Percentiles rank a stretch among this genome's conserved stretches.
These are phyloP conservation scores for Electrophaes corylata DNA, from an alignment of 2,888 invertebrate species.

Conservation along the genomic window DNA sequence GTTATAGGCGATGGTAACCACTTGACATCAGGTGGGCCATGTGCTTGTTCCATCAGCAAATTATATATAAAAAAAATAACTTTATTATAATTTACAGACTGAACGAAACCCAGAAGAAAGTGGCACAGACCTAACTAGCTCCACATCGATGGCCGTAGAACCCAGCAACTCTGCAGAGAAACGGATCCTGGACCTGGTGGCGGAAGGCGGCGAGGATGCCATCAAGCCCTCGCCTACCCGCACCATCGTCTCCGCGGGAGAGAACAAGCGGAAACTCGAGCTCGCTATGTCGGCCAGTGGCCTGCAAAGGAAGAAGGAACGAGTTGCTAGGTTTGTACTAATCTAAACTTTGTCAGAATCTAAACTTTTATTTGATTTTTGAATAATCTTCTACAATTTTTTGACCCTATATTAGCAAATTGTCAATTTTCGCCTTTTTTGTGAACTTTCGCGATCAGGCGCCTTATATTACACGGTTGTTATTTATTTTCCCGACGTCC, in stretches of 20 bases:
- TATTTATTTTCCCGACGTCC: too few relatives aligned
- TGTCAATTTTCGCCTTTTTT: too few relatives aligned
- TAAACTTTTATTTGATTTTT: too few relatives aligned
- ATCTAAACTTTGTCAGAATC: too few relatives aligned
- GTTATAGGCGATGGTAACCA: neutral
- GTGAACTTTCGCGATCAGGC: too few relatives aligned
- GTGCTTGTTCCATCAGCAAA: too few relatives aligned
- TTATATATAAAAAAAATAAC: too few relatives aligned
- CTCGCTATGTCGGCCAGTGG: conserved; percentile 89
- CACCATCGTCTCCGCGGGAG: conserved; percentile 81
- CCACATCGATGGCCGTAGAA: conserved; percentile 91
- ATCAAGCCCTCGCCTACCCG: conserved; percentile 86
- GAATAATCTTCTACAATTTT: too few relatives aligned
- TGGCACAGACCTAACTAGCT: conserved; percentile 81
- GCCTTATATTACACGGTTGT: too few relatives aligned
- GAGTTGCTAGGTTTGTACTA: conserved; percentile 65
- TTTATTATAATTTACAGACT: conserved; percentile 45
- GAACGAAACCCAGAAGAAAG: conserved; percentile 74
- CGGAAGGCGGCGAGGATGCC: conserved; percentile 85
- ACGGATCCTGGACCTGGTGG: conserved; percentile 89
- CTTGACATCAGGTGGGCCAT: too few relatives aligned
- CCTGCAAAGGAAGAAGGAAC: conserved; percentile 87
- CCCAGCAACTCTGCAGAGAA: conserved; percentile 89
- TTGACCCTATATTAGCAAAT: too few relatives aligned
- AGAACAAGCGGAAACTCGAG: conserved; percentile 90